Conservation (phyloP, 2,113 vertebrate species). For the Boulengeromyrus knoepffleri region DNA sequence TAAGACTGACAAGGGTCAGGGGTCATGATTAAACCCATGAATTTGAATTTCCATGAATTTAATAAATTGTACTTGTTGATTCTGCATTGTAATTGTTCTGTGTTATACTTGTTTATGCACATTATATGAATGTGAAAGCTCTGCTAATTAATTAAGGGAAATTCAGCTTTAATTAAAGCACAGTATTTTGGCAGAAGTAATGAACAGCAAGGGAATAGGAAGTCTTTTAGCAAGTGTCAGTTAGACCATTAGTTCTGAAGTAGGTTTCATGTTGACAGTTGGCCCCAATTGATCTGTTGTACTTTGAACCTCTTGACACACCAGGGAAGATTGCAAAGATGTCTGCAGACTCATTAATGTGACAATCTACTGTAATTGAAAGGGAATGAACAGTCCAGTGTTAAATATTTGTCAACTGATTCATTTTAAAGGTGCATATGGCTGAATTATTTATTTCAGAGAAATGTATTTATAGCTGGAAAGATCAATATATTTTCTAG, state of each 20-base stretch:
- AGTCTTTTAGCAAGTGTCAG: background rate
- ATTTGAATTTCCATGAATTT: background rate
- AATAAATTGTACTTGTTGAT: background rate
- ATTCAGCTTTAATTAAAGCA: background rate
- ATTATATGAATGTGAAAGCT: background rate
- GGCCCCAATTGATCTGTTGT: background rate
- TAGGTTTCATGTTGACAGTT: background rate
- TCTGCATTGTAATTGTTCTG: background rate
- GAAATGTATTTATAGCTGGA: conserved; percentile 1
- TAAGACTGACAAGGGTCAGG: background rate
- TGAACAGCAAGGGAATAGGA: background rate
- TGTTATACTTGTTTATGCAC: background rate
- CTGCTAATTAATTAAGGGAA: background rate
- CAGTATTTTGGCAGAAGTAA: background rate
- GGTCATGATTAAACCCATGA: background rate
- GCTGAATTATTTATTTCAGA: conserved; percentile 39
- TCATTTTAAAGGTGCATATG: conserved; percentile 38
- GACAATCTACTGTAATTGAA: conserved; percentile 29
- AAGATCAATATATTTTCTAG: conserved; percentile 30
- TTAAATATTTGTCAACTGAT: conserved; percentile 58
- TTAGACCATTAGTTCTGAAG: background rate
- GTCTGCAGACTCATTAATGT: background rate
- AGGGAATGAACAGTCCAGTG: conserved; percentile 33
- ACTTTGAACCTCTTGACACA: background rate
- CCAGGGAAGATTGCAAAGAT: background rate